Percentiles rank a stretch among this genome's conserved stretches.
Evolutionary conservation across 2,797 vertebrate species (phyloP).

Genomic region (Taeniopygia guttata): DNA sequence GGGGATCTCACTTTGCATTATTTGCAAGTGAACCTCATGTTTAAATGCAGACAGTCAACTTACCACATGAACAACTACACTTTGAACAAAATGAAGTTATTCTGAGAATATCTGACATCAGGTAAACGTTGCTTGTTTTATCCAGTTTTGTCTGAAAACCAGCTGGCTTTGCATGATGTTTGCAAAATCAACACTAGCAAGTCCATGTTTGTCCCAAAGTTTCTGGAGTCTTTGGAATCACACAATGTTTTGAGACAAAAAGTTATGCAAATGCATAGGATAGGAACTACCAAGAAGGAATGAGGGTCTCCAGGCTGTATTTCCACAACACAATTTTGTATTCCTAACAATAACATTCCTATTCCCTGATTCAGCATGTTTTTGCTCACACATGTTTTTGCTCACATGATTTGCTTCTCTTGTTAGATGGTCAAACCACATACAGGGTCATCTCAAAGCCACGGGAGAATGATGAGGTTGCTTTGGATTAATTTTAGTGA

Average conservation of each 20-base stretch:
- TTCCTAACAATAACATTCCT: background rate
- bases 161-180: background rate
- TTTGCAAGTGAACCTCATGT: background rate
- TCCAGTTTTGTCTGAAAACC: background rate
- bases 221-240: background rate
- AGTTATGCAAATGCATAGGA: background rate
- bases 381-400: background rate
- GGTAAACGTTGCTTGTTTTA: background rate
- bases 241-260: background rate
- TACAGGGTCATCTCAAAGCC: conserved; percentile 5
- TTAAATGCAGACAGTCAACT: background rate
- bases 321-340: conserved; percentile 14
- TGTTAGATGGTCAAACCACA: background rate
- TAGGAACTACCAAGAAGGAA: background rate
- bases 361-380: conserved; percentile 2
- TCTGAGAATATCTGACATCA: background rate
- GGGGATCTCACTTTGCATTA: background rate
- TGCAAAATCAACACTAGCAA: background rate
- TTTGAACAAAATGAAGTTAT: background rate
- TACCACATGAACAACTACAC: background rate
- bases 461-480: background rate
- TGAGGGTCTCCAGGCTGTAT: background rate
- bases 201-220: background rate
- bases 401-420: conserved; percentile 1
- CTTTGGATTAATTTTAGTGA: background rate